Conservation (phyloP, 2,888 invertebrate species). For the Resseliella maxima region DNA sequence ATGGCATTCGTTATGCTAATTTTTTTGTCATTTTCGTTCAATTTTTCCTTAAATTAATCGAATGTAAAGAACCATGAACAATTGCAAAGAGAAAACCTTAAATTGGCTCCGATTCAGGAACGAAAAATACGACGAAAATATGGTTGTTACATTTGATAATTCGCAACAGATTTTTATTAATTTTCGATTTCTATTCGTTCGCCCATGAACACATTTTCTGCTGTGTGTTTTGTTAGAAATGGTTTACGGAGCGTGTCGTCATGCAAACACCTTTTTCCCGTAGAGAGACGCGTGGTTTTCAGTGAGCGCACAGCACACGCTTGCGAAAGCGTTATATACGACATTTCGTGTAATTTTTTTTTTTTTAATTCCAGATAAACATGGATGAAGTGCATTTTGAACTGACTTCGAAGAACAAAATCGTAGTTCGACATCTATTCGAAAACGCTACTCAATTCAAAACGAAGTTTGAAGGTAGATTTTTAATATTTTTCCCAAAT, state of each 20-base stretch:
- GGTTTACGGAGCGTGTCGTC: neutral
- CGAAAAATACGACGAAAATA: neutral
- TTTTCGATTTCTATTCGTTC: neutral
- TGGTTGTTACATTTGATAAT: neutral
- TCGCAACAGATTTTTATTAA: neutral
- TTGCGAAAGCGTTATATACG: neutral
- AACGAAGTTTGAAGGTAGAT: no score
- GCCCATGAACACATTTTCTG: neutral
- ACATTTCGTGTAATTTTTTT: conserved; percentile 69
- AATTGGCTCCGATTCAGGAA: neutral
- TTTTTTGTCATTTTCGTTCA: neutral
- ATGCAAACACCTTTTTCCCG: conserved; percentile 15
- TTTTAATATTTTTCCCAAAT: no score
- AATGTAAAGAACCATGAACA: neutral
- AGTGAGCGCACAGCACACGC: neutral
- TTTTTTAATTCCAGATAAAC: neutral
- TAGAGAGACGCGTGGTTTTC: conserved; percentile 1
- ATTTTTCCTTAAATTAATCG: neutral
- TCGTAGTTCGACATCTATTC: no score
- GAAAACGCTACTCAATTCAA: no score
- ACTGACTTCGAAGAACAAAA: no score
- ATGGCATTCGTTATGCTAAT: neutral
- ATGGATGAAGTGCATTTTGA: no score
- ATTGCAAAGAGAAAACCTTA: neutral
- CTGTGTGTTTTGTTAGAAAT: no score